Conservation (phyloP, 2,113 vertebrate genomes). For the Phainopepla nitens region DNA sequence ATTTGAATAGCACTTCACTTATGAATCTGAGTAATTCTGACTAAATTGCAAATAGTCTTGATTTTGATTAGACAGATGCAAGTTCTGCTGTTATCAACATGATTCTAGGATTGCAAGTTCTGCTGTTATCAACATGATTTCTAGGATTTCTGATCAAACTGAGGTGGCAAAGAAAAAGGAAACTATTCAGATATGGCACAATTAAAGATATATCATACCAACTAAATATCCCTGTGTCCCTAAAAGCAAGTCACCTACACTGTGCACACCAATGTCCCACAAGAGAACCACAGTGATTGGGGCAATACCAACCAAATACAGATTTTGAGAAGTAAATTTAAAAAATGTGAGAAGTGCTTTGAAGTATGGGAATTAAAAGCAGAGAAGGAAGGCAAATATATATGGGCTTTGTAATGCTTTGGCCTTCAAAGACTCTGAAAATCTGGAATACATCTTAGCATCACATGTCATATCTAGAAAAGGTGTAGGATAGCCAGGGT, state of each 20-base stretch:
- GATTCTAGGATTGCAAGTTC: background rate
- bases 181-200: background rate
- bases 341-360: background rate
- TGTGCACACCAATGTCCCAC: background rate
- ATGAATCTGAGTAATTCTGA: background rate
- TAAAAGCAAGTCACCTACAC: background rate
- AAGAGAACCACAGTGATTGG: background rate
- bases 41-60: background rate
- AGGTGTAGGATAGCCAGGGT: slow-evolving; percentile 13
- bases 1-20: background rate
- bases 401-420: background rate
- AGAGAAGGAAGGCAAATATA: background rate
- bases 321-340: background rate
- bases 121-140: background rate
- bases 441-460: slow-evolving; percentile 48
- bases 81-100: background rate
- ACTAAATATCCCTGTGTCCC: background rate
- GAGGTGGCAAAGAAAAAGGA: background rate
- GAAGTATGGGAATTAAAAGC: background rate
- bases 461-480: slow-evolving; percentile 38
- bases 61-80: background rate
- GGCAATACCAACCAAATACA: background rate
- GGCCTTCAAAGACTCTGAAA: slow-evolving; percentile 5
- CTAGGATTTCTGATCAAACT: background rate
- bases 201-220: background rate